Evolutionary conservation across 2,797 vertebrate species (phyloP).

Genomic region (Manis crassicaudata): DNA sequence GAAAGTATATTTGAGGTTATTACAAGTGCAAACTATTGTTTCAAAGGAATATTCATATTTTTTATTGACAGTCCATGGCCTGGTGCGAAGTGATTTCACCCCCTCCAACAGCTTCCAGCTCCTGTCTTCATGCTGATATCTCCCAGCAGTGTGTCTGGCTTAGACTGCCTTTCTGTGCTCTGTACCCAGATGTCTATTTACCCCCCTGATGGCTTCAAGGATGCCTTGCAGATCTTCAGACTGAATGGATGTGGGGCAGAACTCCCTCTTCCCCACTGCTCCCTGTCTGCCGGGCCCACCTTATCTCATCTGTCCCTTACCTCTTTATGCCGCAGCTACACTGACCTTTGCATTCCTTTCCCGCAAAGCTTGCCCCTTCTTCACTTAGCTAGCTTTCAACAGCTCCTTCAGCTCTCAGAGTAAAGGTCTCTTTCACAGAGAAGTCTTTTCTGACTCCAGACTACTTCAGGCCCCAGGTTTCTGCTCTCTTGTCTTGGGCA

Average conservation of each 20-base stretch:
- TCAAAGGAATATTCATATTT: conserved; percentile 25
- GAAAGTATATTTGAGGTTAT: not conserved
- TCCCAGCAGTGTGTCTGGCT: not conserved
- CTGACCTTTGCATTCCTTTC: not conserved
- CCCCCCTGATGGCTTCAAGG: not conserved
- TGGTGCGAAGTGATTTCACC: not conserved
- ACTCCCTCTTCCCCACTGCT: not conserved
- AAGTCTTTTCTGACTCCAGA: not conserved
- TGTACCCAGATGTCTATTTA: not conserved
- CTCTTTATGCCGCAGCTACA: no score
- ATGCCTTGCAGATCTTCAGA: not conserved
- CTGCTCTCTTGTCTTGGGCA: not conserved
- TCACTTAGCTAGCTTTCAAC: not conserved
- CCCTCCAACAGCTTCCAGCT: not conserved
- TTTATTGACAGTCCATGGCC: not conserved
- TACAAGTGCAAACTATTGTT: not conserved
- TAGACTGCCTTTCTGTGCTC: not conserved
- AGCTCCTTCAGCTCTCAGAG: not conserved
- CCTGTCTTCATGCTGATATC: fast-evolving
- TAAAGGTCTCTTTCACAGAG: not conserved
- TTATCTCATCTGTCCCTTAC: not conserved
- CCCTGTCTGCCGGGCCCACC: not conserved
- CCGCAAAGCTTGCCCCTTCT: not conserved
- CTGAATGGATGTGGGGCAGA: no score
- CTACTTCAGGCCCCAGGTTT: not conserved